Evolutionary conservation across 2,888 invertebrate genomes (phyloP).

Genomic region (Conops quadrifasciatus): DNA sequence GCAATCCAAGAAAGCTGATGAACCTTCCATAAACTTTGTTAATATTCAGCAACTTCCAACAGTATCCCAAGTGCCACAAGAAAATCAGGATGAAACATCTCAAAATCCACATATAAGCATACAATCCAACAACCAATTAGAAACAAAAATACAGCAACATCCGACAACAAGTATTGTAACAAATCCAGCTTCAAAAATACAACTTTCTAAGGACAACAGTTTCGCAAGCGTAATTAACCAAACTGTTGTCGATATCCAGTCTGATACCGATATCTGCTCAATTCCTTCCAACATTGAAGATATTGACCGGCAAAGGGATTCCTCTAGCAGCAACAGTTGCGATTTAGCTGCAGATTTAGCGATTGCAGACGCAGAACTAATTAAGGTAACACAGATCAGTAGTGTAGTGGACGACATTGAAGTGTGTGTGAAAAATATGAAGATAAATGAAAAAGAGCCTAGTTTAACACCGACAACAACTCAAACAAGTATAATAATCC

Average conservation of each 20-base stretch:
- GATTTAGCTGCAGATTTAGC: background rate
- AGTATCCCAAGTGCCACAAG: conserved; percentile 26
- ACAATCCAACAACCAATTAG: background rate
- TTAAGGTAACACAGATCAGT: conserved; percentile 33
- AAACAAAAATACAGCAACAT: conserved; percentile 1
- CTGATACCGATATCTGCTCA: conserved; percentile 33
- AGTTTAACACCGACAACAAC: background rate
- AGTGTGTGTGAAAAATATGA: conserved; percentile 13
- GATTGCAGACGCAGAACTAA: background rate
- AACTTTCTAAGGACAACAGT: conserved; percentile 38
- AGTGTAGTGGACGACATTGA: conserved; percentile 23
- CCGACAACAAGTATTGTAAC: conserved; percentile 22
- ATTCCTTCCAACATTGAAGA: conserved; percentile 26
- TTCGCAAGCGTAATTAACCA: background rate
- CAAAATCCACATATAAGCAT: conserved; percentile 15
- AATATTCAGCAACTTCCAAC: conserved; percentile 8
- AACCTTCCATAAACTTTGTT: conserved; percentile 6
- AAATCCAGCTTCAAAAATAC: conserved; percentile 17
- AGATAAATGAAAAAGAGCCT: conserved; percentile 17
- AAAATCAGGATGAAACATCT: conserved; percentile 19
- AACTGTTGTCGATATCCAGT: conserved; percentile 17
- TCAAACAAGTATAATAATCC: background rate
- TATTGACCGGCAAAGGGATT: background rate
- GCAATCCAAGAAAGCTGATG: conserved; percentile 11
- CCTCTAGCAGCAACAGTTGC: conserved; percentile 4